A percentile compares a stretch with the other conserved stretches of the same genome.
These are phyloP conservation scores for Brachionus paranguensis DNA, from an alignment of 1,140 invertebrate species.

Conservation along the genomic window DNA sequence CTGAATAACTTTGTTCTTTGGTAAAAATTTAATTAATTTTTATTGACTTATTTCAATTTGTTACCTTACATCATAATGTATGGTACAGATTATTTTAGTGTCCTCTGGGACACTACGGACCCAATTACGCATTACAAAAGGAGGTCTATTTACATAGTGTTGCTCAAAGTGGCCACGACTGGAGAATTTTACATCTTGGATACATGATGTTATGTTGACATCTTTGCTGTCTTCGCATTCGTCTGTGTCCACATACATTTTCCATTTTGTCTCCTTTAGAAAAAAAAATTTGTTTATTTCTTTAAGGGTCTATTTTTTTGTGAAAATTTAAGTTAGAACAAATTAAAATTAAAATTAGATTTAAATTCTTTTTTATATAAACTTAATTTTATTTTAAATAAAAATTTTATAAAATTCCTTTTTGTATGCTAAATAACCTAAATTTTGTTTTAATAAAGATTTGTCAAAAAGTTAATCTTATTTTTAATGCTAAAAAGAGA, in stretches of 20 bases:
- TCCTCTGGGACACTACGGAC: slow-evolving; percentile 42
- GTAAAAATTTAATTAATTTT: not conserved
- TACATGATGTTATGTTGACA: slow-evolving; percentile 41
- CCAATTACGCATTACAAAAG: slow-evolving; percentile 45
- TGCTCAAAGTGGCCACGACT: slow-evolving; percentile 41
- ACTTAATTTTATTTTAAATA: too few species aligned
- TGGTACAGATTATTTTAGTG: slow-evolving; percentile 42
- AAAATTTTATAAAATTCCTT: too few species aligned
- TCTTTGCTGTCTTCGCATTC: slow-evolving; percentile 44
- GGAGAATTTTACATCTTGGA: slow-evolving; percentile 43
- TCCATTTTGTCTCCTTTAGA: slow-evolving; percentile 43
- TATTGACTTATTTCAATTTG: not conserved
- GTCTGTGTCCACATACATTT: slow-evolving; percentile 45
- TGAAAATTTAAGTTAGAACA: too few species aligned
- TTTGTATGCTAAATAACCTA: too few species aligned
- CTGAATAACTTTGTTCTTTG: slow-evolving; percentile 23
- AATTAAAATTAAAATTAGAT: too few species aligned
- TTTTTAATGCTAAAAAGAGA: too few species aligned
- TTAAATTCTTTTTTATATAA: too few species aligned
- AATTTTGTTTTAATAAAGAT: too few species aligned
- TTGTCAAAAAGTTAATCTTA: too few species aligned
- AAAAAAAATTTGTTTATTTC: not conserved
- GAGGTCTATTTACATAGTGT: slow-evolving; percentile 41
- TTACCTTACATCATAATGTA: slow-evolving; percentile 43
- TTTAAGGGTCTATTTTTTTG: too few species aligned